A percentile compares a stretch with the other conserved stretches of the same genome.
Evolutionary conservation across 2,797 vertebrate species (phyloP).

Genomic region (Sciurus vulgaris): DNA sequence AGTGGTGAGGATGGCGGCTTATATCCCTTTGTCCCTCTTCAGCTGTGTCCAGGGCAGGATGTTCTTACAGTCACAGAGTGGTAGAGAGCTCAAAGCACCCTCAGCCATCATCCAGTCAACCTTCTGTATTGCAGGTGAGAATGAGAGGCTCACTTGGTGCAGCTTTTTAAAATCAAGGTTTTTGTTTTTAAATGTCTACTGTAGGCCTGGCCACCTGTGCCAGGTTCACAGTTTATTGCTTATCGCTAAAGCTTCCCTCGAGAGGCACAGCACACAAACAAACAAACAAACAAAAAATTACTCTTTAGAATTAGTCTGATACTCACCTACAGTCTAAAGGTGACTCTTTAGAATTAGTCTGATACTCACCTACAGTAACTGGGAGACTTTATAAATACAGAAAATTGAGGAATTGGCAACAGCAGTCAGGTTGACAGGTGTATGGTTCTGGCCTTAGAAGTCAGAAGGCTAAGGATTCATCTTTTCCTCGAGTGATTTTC

Average conservation of each 20-base stretch:
- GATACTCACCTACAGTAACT: neutral
- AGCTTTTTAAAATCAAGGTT: neutral
- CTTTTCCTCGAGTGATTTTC: neutral
- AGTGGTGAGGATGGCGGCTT: neutral
- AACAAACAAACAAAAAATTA: too few species aligned
- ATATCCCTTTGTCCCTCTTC: neutral
- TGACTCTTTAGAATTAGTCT: neutral
- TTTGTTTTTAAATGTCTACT: neutral
- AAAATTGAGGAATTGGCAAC: neutral
- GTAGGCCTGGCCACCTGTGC: neutral
- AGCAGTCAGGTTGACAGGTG: neutral
- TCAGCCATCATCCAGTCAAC: neutral
- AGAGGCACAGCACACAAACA: neutral
- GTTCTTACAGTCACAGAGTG: neutral
- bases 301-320: neutral
- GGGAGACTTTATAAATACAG: neutral
- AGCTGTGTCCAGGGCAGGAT: neutral
- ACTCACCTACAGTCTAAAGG: neutral
- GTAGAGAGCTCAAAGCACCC: neutral
- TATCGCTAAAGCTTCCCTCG: neutral
- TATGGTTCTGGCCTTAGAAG: neutral
- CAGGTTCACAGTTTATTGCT: neutral
- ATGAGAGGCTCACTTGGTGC: neutral
- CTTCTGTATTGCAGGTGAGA: neutral
- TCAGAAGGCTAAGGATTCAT: neutral